phyloP scores from a whole-genome alignment of 2,113 vertebrate genomes.

The Mesembrinibis cayennensis region DNA sequence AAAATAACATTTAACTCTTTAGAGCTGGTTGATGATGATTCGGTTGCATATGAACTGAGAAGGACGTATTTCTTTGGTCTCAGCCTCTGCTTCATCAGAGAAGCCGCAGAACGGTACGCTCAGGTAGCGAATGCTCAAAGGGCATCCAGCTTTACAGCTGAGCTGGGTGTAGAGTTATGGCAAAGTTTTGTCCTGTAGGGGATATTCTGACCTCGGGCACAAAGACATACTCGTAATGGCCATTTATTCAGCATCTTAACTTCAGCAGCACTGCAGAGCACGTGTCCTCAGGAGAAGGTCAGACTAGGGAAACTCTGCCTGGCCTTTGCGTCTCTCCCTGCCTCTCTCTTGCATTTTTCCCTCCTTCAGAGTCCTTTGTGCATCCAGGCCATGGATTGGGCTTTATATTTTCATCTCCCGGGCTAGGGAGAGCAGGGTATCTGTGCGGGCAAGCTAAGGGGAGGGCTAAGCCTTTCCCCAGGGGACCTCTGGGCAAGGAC shows the following conservation, averaged over 20 bases:
- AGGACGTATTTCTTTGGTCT: neutral
- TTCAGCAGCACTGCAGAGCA: neutral
- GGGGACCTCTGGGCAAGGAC: neutral
- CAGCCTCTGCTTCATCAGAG: neutral
- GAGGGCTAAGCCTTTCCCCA: neutral
- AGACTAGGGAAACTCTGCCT: neutral
- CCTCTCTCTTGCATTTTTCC: neutral
- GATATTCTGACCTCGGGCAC: neutral
- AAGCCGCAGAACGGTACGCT: accelerated
- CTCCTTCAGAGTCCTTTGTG: neutral
- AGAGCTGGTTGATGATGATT: neutral
- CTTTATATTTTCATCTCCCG: neutral
- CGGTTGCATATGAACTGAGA: neutral
- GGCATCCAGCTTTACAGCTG: neutral
- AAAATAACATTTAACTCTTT: neutral
- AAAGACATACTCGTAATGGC: neutral
- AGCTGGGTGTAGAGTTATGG: neutral
- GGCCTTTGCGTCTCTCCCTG: neutral
- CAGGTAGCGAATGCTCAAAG: neutral
- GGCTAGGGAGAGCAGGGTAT: neutral
- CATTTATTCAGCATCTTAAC: neutral
- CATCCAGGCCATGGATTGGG: neutral
- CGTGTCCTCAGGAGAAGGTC: neutral
- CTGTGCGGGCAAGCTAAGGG: neutral
- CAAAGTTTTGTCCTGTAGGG: neutral